Evolutionary conservation across 2,888 invertebrate species (phyloP).

Genomic region (Hirtodrosophila cameraria): DNA sequence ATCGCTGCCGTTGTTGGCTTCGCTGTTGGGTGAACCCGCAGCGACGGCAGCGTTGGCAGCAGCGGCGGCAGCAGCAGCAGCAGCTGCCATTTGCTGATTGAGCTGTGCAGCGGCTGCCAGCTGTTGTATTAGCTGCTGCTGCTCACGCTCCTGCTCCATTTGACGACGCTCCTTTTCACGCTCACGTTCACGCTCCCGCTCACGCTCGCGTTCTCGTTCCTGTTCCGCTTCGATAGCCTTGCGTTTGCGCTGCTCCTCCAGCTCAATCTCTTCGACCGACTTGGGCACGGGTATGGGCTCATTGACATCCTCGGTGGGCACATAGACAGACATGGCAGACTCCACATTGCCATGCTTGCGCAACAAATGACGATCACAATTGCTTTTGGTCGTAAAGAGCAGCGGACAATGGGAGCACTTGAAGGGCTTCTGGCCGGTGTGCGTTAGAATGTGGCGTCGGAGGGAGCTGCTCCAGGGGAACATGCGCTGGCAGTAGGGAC

Average conservation of each 20-base stretch:
- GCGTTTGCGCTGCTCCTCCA: conserved; percentile 80
- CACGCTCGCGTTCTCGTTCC: conserved; percentile 49
- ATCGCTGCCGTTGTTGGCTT: conserved; percentile 82
- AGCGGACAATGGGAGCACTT: conserved; percentile 97
- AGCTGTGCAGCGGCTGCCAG: conserved; percentile 85
- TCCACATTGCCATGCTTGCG: conserved; percentile 91
- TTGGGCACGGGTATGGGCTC: conserved; percentile 83
- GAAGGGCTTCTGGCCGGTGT: conserved; percentile 98
- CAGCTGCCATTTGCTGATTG: conserved; percentile 78
- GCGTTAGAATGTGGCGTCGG: conserved; percentile 95
- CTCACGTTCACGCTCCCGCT: conserved; percentile 47
- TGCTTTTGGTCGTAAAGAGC: conserved; percentile 98
- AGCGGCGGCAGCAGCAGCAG: conserved; percentile 14
- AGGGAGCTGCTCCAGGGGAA: conserved; percentile 99
- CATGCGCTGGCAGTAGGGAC: conserved; percentile 96
- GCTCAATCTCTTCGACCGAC: conserved; percentile 82
- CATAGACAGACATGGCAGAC: conserved; percentile 84
- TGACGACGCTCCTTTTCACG: conserved; percentile 39
- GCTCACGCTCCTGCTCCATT: conserved; percentile 44
- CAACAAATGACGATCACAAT: conserved; percentile 96
- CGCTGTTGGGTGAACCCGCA: not conserved
- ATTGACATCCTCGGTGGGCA: conserved; percentile 85
- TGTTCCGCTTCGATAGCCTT: conserved; percentile 66
- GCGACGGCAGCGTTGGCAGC: conserved; percentile 4
- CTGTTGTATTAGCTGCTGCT: conserved; percentile 76